phyloP scores from a whole-genome alignment of 2,113 vertebrate genomes.

The Notarius quadriscutis region DNA sequence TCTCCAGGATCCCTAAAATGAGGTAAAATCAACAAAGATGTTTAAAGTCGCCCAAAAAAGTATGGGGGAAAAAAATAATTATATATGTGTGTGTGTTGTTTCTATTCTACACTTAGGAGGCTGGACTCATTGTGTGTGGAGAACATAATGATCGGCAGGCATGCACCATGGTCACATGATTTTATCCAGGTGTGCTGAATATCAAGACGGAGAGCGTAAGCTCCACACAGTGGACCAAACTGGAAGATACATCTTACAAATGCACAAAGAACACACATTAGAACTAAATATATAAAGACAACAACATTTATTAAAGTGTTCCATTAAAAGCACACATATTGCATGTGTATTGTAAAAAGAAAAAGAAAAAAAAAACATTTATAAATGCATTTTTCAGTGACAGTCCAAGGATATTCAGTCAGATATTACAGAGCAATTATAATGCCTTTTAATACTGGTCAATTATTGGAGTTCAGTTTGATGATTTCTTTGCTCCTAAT shows the following conservation, averaged over 20 bases:
- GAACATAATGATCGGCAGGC: constrained; percentile 64
- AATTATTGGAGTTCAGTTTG: not conserved
- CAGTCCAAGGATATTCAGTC: not conserved
- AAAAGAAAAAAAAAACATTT: not conserved
- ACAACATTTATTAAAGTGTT: constrained; percentile 30
- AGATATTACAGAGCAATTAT: not conserved
- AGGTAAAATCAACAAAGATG: constrained; percentile 51
- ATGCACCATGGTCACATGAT: constrained; percentile 71
- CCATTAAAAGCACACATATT: not conserved
- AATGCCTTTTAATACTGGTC: not conserved
- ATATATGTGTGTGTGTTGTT: not conserved
- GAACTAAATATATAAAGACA: not conserved
- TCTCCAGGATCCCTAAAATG: constrained; percentile 62
- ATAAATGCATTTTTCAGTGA: not conserved
- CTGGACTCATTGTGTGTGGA: constrained; percentile 68
- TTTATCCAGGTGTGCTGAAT: constrained; percentile 67
- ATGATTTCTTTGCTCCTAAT: not conserved
- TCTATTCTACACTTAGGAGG: constrained; percentile 46
- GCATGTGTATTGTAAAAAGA: constrained; percentile 4
- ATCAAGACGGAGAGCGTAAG: constrained; percentile 22
- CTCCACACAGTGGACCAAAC: not conserved
- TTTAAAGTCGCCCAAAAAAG: no score
- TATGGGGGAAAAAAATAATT: no score
- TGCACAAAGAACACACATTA: not conserved
- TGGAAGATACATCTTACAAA: not conserved